Evolutionary conservation across 1,140 invertebrate genomes (phyloP).

Genomic region (Zaprionus capensis): DNA sequence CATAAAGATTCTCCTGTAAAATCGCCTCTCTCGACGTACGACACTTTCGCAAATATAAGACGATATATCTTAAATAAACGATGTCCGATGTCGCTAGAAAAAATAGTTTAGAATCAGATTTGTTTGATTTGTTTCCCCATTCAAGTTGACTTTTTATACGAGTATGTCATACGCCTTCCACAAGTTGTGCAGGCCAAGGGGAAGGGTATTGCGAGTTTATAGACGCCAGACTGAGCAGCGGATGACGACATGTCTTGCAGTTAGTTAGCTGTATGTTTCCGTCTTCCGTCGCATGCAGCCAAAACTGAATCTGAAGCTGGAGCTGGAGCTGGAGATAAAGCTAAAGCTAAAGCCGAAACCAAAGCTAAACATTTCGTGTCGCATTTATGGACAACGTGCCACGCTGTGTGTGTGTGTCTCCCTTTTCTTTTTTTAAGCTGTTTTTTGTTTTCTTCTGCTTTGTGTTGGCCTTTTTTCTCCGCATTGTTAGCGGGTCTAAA

Average conservation of each 20-base stretch:
- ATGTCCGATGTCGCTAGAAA: no score
- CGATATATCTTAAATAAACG: no score
- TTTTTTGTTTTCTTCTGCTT: conserved; percentile 17
- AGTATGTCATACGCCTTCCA: no score
- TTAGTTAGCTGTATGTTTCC: conserved; percentile 64
- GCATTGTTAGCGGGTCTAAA: conserved; percentile 48
- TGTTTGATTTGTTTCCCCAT: no score
- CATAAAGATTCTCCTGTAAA: no score
- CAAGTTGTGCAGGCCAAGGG: not conserved
- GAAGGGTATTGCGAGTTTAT: not conserved
- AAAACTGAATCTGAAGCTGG: conserved; percentile 32
- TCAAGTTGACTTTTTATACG: no score
- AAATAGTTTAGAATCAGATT: no score
- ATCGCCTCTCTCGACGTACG: no score
- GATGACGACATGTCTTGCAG: conserved; percentile 59
- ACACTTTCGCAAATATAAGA: no score
- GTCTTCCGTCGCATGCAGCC: conserved; percentile 59
- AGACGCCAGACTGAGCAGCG: conserved; percentile 1
- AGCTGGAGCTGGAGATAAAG: conserved; percentile 21
- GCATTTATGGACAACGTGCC: conserved; percentile 79
- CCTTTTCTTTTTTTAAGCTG: conserved; percentile 28
- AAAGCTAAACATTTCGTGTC: conserved; percentile 75
- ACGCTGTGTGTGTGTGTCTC: not conserved
- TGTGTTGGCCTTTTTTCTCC: not conserved
- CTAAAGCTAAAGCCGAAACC: conserved; percentile 30